These are phyloP conservation scores for Heterotis niloticus DNA, from an alignment of 2,113 vertebrate genomes.

Conservation along the genomic window DNA sequence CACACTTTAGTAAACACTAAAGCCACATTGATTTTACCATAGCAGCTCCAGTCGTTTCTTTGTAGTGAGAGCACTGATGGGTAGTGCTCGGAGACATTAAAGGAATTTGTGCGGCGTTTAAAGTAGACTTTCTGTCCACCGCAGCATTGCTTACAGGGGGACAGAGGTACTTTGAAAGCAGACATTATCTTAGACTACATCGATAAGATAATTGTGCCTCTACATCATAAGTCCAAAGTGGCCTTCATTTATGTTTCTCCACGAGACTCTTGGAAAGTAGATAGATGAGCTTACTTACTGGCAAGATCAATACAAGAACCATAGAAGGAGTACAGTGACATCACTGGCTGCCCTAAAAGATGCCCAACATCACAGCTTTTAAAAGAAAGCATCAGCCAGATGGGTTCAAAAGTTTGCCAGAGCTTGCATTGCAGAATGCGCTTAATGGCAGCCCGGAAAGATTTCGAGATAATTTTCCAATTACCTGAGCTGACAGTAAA, in stretches of 20 bases:
- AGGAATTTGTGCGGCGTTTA: too few relatives aligned
- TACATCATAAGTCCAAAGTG: background rate
- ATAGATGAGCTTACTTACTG: background rate
- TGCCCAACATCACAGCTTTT: background rate
- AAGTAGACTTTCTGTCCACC: background rate
- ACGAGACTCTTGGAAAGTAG: slow-evolving; percentile 18
- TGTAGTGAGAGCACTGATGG: too few relatives aligned
- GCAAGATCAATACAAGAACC: background rate
- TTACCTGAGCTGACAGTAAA: slow-evolving; percentile 19
- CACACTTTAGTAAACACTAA: too few relatives aligned
- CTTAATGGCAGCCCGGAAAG: slow-evolving; percentile 1
- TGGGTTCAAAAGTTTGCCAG: background rate
- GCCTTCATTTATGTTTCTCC: background rate
- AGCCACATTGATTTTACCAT: too few relatives aligned
- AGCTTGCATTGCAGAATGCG: background rate
- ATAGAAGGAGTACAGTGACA: background rate
- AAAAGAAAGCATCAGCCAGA: background rate
- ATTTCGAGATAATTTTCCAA: slow-evolving; percentile 28
- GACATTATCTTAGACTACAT: background rate
- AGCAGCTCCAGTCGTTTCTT: too few relatives aligned
- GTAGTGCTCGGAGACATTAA: too few relatives aligned
- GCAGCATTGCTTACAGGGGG: background rate
- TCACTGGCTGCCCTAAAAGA: background rate
- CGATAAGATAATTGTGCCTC: background rate
- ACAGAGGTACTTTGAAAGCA: background rate